phyloP scores from a whole-genome alignment of 2,888 invertebrate species.

The Erebia epiphron region DNA sequence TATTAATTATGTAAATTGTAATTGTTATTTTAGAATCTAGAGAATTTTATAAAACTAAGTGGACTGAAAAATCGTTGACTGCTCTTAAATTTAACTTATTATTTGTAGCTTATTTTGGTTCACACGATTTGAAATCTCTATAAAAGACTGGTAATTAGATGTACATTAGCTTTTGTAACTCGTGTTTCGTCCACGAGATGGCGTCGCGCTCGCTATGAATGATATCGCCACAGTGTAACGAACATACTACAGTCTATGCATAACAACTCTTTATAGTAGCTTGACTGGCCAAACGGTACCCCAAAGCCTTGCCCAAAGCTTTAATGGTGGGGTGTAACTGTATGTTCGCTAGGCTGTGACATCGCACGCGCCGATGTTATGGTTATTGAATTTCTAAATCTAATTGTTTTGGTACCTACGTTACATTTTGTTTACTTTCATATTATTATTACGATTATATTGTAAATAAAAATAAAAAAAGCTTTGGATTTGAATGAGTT shows the following conservation, averaged over 20 bases:
- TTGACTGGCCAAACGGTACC: no score
- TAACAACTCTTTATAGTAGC: neutral
- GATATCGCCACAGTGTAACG: conserved; percentile 19
- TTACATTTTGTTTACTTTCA: conserved; percentile 82
- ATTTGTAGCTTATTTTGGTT: neutral
- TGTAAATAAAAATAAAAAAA: conserved; percentile 81
- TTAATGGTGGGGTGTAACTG: neutral
- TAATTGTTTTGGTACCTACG: conserved; percentile 75
- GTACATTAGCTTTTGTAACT: conserved; percentile 75
- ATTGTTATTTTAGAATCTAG: no score
- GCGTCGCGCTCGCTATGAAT: conserved; percentile 22
- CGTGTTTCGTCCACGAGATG: conserved; percentile 34
- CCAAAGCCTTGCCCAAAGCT: no score
- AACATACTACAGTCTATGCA: neutral
- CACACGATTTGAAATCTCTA: neutral
- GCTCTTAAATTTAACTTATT: no score
- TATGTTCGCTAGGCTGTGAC: conserved; percentile 15
- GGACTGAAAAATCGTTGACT: neutral
- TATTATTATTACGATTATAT: conserved; percentile 75
- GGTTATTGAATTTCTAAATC: conserved; percentile 67
- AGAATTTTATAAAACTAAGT: neutral
- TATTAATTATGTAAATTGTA: no score
- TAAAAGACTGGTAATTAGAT: conserved; percentile 44
- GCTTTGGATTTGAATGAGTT: conserved; percentile 73
- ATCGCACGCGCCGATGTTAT: conserved; percentile 50